Evolutionary conservation across 2,113 vertebrate genomes (phyloP), one percentile per base, ranked within the genome.

Genomic region (Erinaceus europaeus): DNA sequence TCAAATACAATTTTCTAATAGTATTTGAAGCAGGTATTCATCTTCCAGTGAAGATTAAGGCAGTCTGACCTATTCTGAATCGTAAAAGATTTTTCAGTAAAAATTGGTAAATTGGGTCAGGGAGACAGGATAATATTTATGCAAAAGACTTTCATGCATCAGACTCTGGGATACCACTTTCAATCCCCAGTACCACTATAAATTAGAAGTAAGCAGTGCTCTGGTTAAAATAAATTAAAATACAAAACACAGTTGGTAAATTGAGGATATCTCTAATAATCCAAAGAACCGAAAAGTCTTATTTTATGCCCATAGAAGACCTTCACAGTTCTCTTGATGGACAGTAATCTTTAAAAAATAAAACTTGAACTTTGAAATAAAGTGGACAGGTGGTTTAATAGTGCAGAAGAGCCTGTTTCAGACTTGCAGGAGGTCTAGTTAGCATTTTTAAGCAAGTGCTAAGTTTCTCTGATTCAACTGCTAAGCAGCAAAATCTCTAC

Each of bases 321-420:
- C 29, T 57, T 57, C 55, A 57, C 55, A 92, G 68, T 90, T 84
- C 69, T 89, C n/a, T 52, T 57, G 29, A 29, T 84, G 59, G 57
- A 88, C 93, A 86, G 81, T 34, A 90, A 77, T 15, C 6, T 32
- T 93, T 89, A 73, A 87, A 90, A 93, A 87, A 81, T 61, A 89
- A 84, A 61, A 42, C 72, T 90, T 76, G 12, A 86, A 74, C 27
- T 57, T 80, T 84, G 68, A 87, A 94, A 84, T 73, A 80, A 57
- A 92, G 50, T 21, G 79, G 64, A n/a, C 20, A 84, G 29, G 61
- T 50, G 62, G 64, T 77, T 90, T 83, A 88, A 71, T 32, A 76
- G 50, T 29, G 10, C 48, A 90, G 68, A 91, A 94, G 10, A 55
- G 20, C 25, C 36, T 73, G 23, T 48, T 48, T 68, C 20, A 44